phyloP scores from a whole-genome alignment of 1,140 invertebrate genomes.

The Drosophila funebris region DNA sequence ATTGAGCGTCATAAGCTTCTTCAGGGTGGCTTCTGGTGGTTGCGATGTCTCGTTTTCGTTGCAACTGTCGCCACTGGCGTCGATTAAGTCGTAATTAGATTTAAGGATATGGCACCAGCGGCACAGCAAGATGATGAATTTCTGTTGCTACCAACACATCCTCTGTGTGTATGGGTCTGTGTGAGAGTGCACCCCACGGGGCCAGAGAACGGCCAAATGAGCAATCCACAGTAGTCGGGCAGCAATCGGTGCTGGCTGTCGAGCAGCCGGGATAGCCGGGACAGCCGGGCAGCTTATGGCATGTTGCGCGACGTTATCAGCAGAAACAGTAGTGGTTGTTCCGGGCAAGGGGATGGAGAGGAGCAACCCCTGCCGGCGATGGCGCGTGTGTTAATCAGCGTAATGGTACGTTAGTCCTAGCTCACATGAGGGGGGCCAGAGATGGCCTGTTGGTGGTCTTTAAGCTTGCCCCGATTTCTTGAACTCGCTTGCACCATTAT shows the following conservation, averaged over 20 bases:
- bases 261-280: slow-evolving; percentile 52
- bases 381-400: slow-evolving; percentile 81
- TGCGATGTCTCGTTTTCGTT: slow-evolving; percentile 54
- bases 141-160: slow-evolving; percentile 45
- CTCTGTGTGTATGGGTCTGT: not conserved
- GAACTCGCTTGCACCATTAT: slow-evolving; percentile 72
- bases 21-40: slow-evolving; percentile 44
- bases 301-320: slow-evolving; percentile 80
- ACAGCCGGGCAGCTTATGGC: slow-evolving; percentile 70
- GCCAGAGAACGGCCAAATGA: slow-evolving; percentile 59
- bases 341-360: not conserved
- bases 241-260: slow-evolving; percentile 43
- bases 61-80: slow-evolving; percentile 81
- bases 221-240: slow-evolving; percentile 47
- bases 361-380: slow-evolving; percentile 62
- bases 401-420: slow-evolving; percentile 75
- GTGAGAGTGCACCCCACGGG: slow-evolving; percentile 58
- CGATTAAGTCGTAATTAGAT: slow-evolving; percentile 84
- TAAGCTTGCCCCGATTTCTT: slow-evolving; percentile 69
- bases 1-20: slow-evolving; percentile 77
- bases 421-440: slow-evolving; percentile 18
- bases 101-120: slow-evolving; percentile 83
- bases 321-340: slow-evolving; percentile 34
- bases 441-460: slow-evolving; percentile 57
- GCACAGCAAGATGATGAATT: slow-evolving; percentile 81